Conservation (phyloP, 2,797 vertebrate genomes). For the Hydrocynus forskahlii region DNA sequence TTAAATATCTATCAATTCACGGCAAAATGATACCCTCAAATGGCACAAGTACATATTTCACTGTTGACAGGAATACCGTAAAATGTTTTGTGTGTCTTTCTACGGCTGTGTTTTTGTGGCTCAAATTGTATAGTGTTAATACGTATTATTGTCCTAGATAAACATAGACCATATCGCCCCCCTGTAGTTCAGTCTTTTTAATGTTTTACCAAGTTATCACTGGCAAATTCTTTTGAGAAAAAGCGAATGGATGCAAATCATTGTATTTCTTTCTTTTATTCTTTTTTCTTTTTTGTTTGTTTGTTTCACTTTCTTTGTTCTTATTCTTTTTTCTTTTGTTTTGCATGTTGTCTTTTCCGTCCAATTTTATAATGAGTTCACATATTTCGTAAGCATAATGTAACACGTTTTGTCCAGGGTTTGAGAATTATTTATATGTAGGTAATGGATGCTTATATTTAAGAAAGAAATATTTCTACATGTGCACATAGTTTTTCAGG, state of each 20-base stretch:
- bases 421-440: slow-evolving; percentile 99
- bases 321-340: slow-evolving; percentile 67
- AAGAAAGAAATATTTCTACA: slow-evolving; percentile 99
- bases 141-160: slow-evolving; percentile 94
- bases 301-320: background rate
- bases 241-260: slow-evolving; percentile 82
- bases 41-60: slow-evolving; percentile 94
- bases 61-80: slow-evolving; percentile 79
- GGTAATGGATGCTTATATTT: slow-evolving; percentile 99
- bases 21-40: slow-evolving; percentile 69
- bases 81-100: slow-evolving; percentile 93
- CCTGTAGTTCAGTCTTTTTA: slow-evolving; percentile 94
- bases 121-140: slow-evolving; percentile 98
- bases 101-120: slow-evolving; percentile 97
- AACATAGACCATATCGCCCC: slow-evolving; percentile 88
- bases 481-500: slow-evolving; percentile 99
- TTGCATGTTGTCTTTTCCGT: slow-evolving; percentile 93
- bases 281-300: slow-evolving; percentile 40
- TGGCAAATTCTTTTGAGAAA: slow-evolving; percentile 87
- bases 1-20: slow-evolving; percentile 53
- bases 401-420: slow-evolving; percentile 92
- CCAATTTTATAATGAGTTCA: slow-evolving; percentile 79
- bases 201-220: slow-evolving; percentile 87
- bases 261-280: slow-evolving; percentile 93
- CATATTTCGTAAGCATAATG: slow-evolving; percentile 91